phyloP scores from a whole-genome alignment of 2,797 vertebrate genomes.

The Tympanoctomys barrerae region DNA sequence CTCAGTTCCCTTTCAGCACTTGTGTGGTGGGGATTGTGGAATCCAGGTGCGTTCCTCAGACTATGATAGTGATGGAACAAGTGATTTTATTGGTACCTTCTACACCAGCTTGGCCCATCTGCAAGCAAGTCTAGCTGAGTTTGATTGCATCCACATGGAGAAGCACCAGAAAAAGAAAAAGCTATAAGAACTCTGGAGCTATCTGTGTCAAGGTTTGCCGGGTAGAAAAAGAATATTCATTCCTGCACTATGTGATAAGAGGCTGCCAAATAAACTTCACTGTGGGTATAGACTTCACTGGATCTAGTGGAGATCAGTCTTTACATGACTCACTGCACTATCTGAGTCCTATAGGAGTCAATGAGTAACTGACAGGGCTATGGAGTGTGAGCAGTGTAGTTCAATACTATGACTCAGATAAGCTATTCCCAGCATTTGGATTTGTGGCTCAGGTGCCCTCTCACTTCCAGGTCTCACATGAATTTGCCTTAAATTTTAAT shows the following conservation, averaged over 20 bases:
- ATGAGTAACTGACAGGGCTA: conserved; percentile 95
- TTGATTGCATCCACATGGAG: conserved; percentile 95
- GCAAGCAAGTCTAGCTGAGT: conserved; percentile 91
- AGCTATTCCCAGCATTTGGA: conserved; percentile 96
- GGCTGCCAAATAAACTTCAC: conserved; percentile 98
- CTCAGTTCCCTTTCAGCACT: conserved; percentile 93
- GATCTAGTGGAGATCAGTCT: conserved; percentile 95
- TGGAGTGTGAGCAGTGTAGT: conserved; percentile 96
- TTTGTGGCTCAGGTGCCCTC: conserved; percentile 97
- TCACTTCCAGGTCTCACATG: conserved; percentile 91
- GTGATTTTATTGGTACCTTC: conserved; percentile 95
- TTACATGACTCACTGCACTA: conserved; percentile 95
- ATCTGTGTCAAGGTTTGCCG: conserved; percentile 92
- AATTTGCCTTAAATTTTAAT: too few relatives aligned
- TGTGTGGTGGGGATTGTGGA: conserved; percentile 92
- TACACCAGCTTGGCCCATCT: conserved; percentile 92
- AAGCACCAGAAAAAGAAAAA: conserved; percentile 97
- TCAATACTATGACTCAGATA: conserved; percentile 97
- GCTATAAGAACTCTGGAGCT: conserved; percentile 95
- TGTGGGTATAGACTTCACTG: conserved; percentile 97
- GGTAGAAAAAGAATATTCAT: conserved; percentile 92
- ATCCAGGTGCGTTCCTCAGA: conserved; percentile 94
- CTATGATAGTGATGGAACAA: conserved; percentile 94
- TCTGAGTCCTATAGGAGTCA: conserved; percentile 94
- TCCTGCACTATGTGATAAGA: conserved; percentile 97